Base-by-base conservation (phyloP, 2,888 invertebrate species). In the Sicus ferrugineus region DNA sequence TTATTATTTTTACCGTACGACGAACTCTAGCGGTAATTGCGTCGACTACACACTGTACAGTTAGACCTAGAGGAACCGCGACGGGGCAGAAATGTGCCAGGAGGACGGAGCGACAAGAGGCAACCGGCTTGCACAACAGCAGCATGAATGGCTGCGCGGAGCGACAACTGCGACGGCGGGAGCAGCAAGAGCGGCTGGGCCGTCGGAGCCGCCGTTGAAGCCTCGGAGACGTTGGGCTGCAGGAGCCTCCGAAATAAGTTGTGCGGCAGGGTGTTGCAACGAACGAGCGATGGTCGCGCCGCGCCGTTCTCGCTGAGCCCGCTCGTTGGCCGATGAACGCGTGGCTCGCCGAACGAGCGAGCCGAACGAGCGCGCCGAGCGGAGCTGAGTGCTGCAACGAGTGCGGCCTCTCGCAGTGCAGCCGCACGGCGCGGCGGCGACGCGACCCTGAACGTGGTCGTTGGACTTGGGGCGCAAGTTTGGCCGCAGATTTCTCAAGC, bases 21-120 rank as follows among this genome's bases (percentile, higher is more conserved):
- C 84, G 84, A 84, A 84, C 84, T 80, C 80, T 85, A 85, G 84
- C 85, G 85, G 85, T 85, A 85, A 84, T 83, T 80, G 78, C 81
- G 79, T 80, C 83, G 82, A 81, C 85, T 85, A 85, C 84, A 85
- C 83, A 84, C 81, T 80, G 79, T 84, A 85, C 84, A 80, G 84
- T 85, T 85, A 85, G 74, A 68, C 69, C 66, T 61, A 64, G 64
- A 38, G 52, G 68, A 58, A 38, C 62, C 66, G 31, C 3, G 56
- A 21, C 46, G 68, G 61, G 34, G 59, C 19, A 62, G 21, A 30
- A 62, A 54, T n/a, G n/a, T 63, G 54, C 54, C 52, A 28, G 42
- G 16, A 23, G 21, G 48, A 14, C 14, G 28, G 34, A 30, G n/a
- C 19, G 52, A 52, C 3, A 21, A 21, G 26, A 52, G n/a, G n/a